Evolutionary conservation across 2,888 invertebrate species (phyloP).

Genomic region (Liopterus haemorrhoidalis): DNA sequence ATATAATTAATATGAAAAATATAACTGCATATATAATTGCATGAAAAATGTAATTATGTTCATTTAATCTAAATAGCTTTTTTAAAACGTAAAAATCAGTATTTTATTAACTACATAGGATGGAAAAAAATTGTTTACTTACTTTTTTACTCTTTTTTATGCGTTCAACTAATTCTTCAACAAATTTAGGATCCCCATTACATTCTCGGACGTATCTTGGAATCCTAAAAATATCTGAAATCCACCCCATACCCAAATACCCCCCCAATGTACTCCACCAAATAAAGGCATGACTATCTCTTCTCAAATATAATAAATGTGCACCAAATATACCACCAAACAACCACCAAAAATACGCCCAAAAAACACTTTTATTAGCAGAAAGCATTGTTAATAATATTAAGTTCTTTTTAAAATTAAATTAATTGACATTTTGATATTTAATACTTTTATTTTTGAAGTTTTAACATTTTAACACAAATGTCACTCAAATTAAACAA

Average conservation of each 20-base stretch:
- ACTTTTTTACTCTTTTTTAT: slow-evolving; percentile 62
- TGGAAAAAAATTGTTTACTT: no score
- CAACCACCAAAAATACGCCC: slow-evolving; percentile 80
- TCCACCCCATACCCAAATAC: slow-evolving; percentile 78
- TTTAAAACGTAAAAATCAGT: no score
- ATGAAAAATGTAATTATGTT: no score
- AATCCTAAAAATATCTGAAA: slow-evolving; percentile 77
- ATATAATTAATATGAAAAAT: no score
- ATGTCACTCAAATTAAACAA: background rate
- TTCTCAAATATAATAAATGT: slow-evolving; percentile 84
- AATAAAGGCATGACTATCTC: slow-evolving; percentile 85
- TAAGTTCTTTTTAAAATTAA: no score
- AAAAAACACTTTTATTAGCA: slow-evolving; percentile 53
- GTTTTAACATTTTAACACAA: background rate
- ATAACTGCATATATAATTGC: no score
- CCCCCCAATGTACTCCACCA: slow-evolving; percentile 86
- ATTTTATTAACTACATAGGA: no score
- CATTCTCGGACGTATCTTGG: slow-evolving; percentile 79
- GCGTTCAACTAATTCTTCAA: slow-evolving; percentile 57
- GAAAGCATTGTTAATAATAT: slow-evolving; percentile 16
- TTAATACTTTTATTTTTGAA: slow-evolving; percentile 1
- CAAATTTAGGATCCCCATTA: slow-evolving; percentile 65
- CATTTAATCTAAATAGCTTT: no score
- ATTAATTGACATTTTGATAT: slow-evolving; percentile 14
- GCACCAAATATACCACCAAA: slow-evolving; percentile 82